Conservation (phyloP, 1,140 invertebrate genomes). For the Reticulitermes speratus region DNA sequence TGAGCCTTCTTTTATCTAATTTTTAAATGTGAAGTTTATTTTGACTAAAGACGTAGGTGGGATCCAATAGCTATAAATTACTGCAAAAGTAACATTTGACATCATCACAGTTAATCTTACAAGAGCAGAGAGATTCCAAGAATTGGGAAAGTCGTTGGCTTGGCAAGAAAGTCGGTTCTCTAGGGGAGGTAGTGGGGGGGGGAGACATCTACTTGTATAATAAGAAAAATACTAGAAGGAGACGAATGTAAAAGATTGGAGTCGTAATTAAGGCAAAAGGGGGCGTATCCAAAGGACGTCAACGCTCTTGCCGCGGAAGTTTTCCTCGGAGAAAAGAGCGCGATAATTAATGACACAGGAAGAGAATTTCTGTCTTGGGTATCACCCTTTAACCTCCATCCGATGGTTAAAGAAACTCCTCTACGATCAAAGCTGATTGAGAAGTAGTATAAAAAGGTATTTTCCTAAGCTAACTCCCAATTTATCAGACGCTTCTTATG, state of each 20-base stretch:
- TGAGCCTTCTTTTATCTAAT: not conserved
- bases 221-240: conserved; percentile 7
- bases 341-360: conserved; percentile 12
- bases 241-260: conserved; percentile 7
- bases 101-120: conserved; percentile 10
- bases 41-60: not conserved
- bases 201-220: not conserved
- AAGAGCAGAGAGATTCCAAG: not conserved
- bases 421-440: not conserved
- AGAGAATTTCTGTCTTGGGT: not conserved
- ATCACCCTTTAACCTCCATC: not conserved
- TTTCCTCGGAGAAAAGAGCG: not conserved
- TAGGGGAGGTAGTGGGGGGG: not conserved
- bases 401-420: not conserved
- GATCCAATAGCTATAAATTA: not conserved
- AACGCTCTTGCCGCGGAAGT: conserved; percentile 7
- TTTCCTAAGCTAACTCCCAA: too few relatives aligned
- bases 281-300: conserved; percentile 16
- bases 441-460: too few relatives aligned
- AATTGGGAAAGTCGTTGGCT: not conserved
- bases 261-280: conserved; percentile 12
- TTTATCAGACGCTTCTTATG: too few relatives aligned
- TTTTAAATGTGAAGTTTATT: not conserved
- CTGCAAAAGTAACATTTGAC: not conserved
- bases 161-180: not conserved